Base-by-base conservation (phyloP, 2,113 vertebrate species). In the Phalacrocorax brasilianus region DNA sequence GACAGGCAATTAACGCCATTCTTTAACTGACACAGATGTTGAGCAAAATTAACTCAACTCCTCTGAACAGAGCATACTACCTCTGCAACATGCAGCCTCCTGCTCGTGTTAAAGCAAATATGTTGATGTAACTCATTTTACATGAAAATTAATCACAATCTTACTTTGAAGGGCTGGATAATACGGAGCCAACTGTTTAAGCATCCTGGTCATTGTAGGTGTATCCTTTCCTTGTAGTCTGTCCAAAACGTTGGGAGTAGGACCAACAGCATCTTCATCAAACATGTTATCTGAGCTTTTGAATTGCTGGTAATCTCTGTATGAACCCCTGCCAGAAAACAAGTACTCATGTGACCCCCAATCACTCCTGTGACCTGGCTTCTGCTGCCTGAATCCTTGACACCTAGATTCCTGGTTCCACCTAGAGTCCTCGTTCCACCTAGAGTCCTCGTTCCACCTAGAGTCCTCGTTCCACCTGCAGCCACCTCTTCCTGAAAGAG, bases 161-260 rank as follows among this genome's bases (percentile, higher is more conserved):
- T 97, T 93, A 95, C 94, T 97, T 38, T 96, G 84, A 91, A 96
- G 89, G 20, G 88, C 94, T 85, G 95, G 94, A 55, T 95, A 89
- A 80, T 74, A 86, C 0, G 95, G 93, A 84, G 86, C 26, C 80
- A 94, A 33, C 53, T 94, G 85, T 35, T 87, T 53, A 22, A 95
- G 89, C 59, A 62, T 76, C 62, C 50, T 82, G 53, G 88, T 88
- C 92, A 88, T 59, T 30, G 88, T 62, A 61, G 92, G 73, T 32
- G 73, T 49, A 52, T 95, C 96, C 27, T 93, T 82, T 83, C 92
- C 94, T 67, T 3, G 65, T 13, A 89, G 45, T 56, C 61, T 63
- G 3, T 66, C 93, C 88, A 97, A 42, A 86, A 91, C 1, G 1
- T 2, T 81, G 42, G 91, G 85, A 89, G 53, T 44, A 75, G 76